Percentiles rank a stretch among this genome's conserved stretches.
Conservation (phyloP, 2,888 invertebrate species). For the Epsilonema sp. region DNA sequence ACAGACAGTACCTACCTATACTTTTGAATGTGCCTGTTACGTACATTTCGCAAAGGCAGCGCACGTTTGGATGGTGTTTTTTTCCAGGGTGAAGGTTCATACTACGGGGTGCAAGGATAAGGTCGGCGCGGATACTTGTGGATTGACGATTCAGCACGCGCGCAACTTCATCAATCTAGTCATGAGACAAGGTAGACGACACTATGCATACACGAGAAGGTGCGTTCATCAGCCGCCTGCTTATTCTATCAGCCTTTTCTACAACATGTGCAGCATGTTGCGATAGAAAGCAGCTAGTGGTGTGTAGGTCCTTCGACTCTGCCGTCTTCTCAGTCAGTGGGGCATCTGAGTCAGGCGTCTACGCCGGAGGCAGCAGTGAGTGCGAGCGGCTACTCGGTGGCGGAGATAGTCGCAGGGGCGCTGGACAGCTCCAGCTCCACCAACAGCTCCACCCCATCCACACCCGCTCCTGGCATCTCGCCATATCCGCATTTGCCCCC, state of each 20-base stretch:
- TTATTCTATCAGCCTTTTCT: no score
- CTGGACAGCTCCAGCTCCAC: conserved; percentile 5
- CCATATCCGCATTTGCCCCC: background rate
- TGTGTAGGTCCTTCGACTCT: no score
- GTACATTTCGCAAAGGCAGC: no score
- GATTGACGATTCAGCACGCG: conserved; percentile 3
- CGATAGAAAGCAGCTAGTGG: no score
- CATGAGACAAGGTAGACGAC: no score
- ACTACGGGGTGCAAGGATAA: background rate
- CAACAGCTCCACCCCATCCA: conserved; percentile 8
- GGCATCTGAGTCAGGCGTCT: background rate
- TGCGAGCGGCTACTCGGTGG: background rate
- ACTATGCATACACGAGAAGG: no score
- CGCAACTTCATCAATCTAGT: background rate
- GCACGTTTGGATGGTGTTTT: no score
- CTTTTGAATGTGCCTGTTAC: no score
- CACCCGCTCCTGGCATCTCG: conserved; percentile 4
- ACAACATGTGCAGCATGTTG: no score
- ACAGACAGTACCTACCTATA: no score
- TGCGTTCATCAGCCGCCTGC: no score
- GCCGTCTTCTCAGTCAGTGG: background rate
- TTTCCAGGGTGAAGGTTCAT: conserved; percentile 6
- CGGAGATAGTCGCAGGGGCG: background rate
- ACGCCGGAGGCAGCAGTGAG: background rate
- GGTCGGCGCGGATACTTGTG: conserved; percentile 7